These are phyloP conservation scores for Coregonus ussuriensis DNA, from an alignment of 2,797 vertebrate species.

Conservation along the genomic window DNA sequence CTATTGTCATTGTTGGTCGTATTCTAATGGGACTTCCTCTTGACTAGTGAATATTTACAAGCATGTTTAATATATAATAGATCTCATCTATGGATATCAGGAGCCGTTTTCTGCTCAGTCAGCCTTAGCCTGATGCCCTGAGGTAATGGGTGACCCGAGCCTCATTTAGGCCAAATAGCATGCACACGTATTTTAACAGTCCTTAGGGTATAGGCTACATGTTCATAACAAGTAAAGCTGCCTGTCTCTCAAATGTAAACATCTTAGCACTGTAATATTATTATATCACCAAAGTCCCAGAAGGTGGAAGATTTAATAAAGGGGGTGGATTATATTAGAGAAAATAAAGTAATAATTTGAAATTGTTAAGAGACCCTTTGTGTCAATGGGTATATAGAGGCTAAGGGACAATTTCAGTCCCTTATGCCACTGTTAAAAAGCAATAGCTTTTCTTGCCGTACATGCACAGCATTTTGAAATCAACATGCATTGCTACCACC, in stretches of 20 bases:
- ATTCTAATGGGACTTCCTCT: conserved; percentile 91
- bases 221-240: conserved; percentile 77
- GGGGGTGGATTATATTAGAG: conserved; percentile 78
- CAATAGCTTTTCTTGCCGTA: conserved; percentile 76
- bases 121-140: conserved; percentile 79
- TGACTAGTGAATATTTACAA: conserved; percentile 99
- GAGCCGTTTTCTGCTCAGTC: conserved; percentile 98
- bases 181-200: conserved; percentile 71
- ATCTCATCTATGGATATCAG: conserved; percentile 94
- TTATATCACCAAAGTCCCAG: conserved; percentile 76
- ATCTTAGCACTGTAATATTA: conserved; percentile 80
- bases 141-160: conserved; percentile 73
- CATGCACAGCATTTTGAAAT: conserved; percentile 76
- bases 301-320: conserved; percentile 67
- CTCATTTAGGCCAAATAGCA: conserved; percentile 78
- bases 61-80: conserved; percentile 93
- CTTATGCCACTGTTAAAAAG: conserved; percentile 79
- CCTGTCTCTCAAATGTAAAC: conserved; percentile 75
- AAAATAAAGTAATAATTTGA: conserved; percentile 81
- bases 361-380: conserved; percentile 81
- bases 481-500: conserved; percentile 73
- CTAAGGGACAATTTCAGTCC: conserved; percentile 77
- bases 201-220: conserved; percentile 72
- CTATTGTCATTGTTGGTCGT: conserved; percentile 96
- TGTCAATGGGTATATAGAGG: conserved; percentile 80